These are phyloP conservation scores for Trissolcus basalis DNA, from an alignment of 1,140 invertebrate species.

Conservation along the genomic window DNA sequence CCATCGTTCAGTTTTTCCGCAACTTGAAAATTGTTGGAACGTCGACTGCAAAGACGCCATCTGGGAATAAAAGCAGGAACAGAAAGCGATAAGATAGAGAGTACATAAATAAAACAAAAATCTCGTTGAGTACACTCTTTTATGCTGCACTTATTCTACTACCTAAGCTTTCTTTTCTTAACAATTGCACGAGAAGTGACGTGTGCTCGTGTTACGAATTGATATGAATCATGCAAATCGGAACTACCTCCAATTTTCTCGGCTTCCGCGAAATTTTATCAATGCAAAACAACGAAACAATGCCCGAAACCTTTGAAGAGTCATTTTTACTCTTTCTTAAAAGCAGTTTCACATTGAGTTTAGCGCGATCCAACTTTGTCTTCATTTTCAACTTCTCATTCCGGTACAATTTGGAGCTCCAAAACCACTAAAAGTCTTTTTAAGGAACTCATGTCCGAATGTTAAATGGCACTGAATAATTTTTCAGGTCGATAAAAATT, in stretches of 20 bases:
- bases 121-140: conserved; percentile 23
- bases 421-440: no score
- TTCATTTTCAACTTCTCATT: no score
- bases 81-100: conserved; percentile 13
- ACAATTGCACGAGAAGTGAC: conserved; percentile 6
- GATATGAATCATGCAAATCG: conserved; percentile 43
- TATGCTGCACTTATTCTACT: conserved; percentile 40
- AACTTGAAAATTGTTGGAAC: conserved; percentile 25
- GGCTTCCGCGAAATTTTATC: no score
- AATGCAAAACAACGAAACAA: no score
- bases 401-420: no score
- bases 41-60: conserved; percentile 35
- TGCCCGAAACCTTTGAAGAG: no score
- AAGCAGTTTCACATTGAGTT: no score
- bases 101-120: conserved; percentile 43
- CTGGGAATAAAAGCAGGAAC: conserved; percentile 37
- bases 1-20: conserved; percentile 24
- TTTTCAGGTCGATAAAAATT: no score
- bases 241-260: conserved; percentile 5
- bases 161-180: conserved; percentile 34
- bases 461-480: no score
- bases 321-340: no score
- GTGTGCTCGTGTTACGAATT: conserved; percentile 17
- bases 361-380: no score
- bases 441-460: no score